Conservation (phyloP, 2,113 vertebrate species). For the Zosterops hypoxanthus region DNA sequence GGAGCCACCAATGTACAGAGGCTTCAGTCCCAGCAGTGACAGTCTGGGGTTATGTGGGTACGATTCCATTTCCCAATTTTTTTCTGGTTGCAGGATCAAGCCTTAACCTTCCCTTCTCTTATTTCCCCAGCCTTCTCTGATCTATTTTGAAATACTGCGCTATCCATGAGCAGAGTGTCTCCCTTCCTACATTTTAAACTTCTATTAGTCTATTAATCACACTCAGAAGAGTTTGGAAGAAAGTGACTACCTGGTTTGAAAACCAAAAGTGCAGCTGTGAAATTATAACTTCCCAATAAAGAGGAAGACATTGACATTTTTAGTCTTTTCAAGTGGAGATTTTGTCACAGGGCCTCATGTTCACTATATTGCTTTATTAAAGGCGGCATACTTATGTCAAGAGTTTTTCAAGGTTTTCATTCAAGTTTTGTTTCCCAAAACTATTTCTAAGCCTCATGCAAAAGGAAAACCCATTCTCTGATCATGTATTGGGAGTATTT, state of each 20-base stretch:
- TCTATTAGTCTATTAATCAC: neutral
- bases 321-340: neutral
- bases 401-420: neutral
- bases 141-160: neutral
- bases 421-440: neutral
- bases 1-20: too few relatives aligned
- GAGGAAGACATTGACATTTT: neutral
- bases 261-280: neutral
- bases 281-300: neutral
- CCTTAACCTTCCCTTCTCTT: neutral
- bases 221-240: neutral
- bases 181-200: neutral
- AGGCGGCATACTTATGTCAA: constrained; percentile 9
- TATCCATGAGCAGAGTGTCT: neutral
- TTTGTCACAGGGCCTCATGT: neutral
- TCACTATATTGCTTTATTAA: neutral
- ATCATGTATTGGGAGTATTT: neutral
- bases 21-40: neutral
- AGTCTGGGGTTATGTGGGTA: neutral
- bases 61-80: neutral
- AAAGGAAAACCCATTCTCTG: neutral
- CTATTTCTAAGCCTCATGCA: neutral
- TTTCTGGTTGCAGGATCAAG: neutral
- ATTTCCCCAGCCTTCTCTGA: neutral
- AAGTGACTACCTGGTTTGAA: neutral